Conservation (phyloP, 2,113 vertebrate genomes). For the Thunnus maccoyii region DNA sequence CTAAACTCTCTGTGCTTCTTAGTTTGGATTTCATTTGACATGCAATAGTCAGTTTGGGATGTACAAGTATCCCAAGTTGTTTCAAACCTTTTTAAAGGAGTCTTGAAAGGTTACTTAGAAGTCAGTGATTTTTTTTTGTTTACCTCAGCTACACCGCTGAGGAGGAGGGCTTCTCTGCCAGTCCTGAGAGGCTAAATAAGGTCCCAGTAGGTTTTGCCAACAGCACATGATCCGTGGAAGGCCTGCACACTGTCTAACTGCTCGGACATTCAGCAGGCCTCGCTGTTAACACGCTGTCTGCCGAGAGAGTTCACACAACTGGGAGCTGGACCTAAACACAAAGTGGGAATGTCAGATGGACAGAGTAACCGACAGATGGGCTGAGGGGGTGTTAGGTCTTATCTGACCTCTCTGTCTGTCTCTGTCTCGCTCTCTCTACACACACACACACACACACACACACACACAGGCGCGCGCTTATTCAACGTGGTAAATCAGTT, state of each 20-base stretch:
- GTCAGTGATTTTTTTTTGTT: not conserved
- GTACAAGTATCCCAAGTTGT: too few relatives aligned
- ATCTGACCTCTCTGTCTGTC: conserved; percentile 9
- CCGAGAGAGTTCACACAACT: conserved; percentile 28
- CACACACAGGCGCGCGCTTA: not conserved
- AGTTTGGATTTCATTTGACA: too few relatives aligned
- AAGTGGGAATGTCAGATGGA: not conserved
- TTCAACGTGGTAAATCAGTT: conserved; percentile 4
- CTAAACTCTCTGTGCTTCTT: too few relatives aligned
- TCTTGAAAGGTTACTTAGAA: not conserved
- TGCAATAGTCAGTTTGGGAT: too few relatives aligned
- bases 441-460: not conserved
- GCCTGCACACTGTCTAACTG: conserved; percentile 33
- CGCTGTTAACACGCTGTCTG: conserved; percentile 10
- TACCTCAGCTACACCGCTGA: not conserved
- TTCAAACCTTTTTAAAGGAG: too few relatives aligned
- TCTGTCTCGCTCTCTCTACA: too few relatives aligned
- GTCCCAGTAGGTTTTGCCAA: conserved; percentile 59
- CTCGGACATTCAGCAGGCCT: conserved; percentile 22
- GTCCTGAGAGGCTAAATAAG: conserved; percentile 55
- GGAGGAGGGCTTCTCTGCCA: not conserved
- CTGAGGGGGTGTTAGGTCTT: conserved; percentile 12
- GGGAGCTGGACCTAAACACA: conserved; percentile 5
- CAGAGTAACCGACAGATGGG: conserved; percentile 28
- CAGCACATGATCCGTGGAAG: conserved; percentile 64